phyloP scores from a whole-genome alignment of 2,888 invertebrate species.

The Tricholauxania praeusta region DNA sequence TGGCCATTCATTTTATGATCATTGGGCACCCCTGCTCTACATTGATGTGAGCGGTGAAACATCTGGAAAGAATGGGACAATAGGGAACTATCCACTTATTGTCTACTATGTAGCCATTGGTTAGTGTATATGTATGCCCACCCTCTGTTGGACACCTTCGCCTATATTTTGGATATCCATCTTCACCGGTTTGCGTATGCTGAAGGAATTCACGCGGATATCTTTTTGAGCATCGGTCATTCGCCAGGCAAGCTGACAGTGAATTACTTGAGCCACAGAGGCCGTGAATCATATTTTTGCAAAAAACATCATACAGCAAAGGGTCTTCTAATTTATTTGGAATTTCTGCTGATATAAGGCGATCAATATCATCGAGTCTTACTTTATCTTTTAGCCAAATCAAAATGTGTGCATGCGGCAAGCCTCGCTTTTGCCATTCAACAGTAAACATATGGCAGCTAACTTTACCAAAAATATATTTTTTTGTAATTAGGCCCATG shows the following conservation, averaged over 20 bases:
- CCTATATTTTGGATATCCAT: constrained; percentile 38
- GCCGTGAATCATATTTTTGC: constrained; percentile 26
- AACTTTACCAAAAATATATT: constrained; percentile 25
- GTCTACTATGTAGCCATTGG: constrained; percentile 13
- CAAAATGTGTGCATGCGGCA: constrained; percentile 36
- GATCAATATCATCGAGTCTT: no score
- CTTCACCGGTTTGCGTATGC: constrained; percentile 35
- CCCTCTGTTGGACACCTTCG: constrained; percentile 20
- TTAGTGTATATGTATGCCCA: constrained; percentile 19
- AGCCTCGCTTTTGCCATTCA: constrained; percentile 16
- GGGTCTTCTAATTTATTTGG: neutral
- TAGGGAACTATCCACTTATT: constrained; percentile 34
- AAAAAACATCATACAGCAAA: constrained; percentile 17
- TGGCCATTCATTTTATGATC: no score
- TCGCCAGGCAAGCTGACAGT: constrained; percentile 27
- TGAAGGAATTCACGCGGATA: constrained; percentile 18
- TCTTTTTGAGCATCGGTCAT: constrained; percentile 19
- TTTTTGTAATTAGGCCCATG: constrained; percentile 30
- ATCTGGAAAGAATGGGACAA: constrained; percentile 5
- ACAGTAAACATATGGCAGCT: constrained; percentile 28
- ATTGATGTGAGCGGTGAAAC: constrained; percentile 25
- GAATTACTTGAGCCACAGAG: constrained; percentile 12
- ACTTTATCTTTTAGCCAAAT: constrained; percentile 27
- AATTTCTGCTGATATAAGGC: no score
- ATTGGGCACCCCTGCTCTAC: no score